Evolutionary conservation across 2,888 invertebrate genomes (phyloP), one percentile per base, ranked within the genome.

Genomic region (Parthenolecanium corni): DNA sequence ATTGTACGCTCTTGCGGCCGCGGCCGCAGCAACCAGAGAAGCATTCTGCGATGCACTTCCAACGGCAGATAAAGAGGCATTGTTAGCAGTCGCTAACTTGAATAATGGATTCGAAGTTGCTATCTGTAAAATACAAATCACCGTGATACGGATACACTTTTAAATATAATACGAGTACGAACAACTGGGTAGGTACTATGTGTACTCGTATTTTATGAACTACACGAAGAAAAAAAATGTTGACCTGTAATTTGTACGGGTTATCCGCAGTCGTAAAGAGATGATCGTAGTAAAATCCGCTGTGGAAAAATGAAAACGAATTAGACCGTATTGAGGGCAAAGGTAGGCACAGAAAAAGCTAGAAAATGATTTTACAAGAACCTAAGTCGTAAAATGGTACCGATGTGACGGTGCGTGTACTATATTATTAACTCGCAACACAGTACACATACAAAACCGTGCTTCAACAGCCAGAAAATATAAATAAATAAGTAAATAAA

Each of bases 201-300:
- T n/a, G n/a, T n/a, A 21, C 24, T 49, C 11, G 11, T 42, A 2
- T 4, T 4, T 16, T 46, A 31, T 31, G 9, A 31, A 31, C 5
- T 31, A 6, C 31, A 31, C 31, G 5, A 31, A 31, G 31, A 31
- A 31, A 4, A 31, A 31, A 31, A 31, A 12, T 36, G 70, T 80
- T 82, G 80, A 91, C 91, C 86, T 91, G 91, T 72, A 91, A 80
- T 79, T 91, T 86, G 78, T 89, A 89, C 79, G 86, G 88, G 69
- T 87, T 86, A 78, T 90, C 90, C 70, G 80, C 89, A 64, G 71
- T 71, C 69, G 91, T 90, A 79, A 94, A 79, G 82, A 92, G 91
- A 72, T 91, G 93, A 81, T 94, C 93, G 80, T 93, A 94, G 81
- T 93, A 94, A 70, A 93, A 86, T 77, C 92, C 89, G 78, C 77